These are phyloP conservation scores for Pseudomyrmex concolor DNA, from an alignment of 1,140 invertebrate genomes.

Conservation along the genomic window DNA sequence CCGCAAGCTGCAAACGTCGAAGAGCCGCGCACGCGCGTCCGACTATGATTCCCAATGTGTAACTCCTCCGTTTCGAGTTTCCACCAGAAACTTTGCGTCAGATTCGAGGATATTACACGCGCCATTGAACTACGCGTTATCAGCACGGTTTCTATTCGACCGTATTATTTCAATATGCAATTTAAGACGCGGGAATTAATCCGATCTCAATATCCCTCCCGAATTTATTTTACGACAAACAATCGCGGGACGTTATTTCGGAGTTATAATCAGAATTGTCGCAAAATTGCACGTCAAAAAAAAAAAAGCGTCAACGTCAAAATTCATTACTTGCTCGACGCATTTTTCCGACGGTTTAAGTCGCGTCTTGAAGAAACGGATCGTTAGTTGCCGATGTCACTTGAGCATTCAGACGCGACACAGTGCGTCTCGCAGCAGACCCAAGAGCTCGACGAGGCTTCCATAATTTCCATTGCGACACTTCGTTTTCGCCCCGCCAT, in stretches of 20 bases:
- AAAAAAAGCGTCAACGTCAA: not conserved
- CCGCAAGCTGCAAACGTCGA: constrained; percentile 59
- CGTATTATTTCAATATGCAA: constrained; percentile 46
- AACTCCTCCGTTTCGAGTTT: constrained; percentile 62
- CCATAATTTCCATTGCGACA: constrained; percentile 62
- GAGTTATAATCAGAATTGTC: too few species aligned
- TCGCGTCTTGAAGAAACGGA: constrained; percentile 4
- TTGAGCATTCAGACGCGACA: not conserved
- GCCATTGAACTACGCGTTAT: constrained; percentile 62
- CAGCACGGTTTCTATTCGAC: constrained; percentile 25
- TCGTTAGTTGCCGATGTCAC: constrained; percentile 39
- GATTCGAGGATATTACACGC: constrained; percentile 65
- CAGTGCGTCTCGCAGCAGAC: constrained; percentile 20
- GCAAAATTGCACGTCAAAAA: not conserved
- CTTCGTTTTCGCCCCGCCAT: constrained; percentile 22
- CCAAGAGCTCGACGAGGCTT: not conserved
- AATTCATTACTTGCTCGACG: not conserved
- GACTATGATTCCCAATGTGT: constrained; percentile 60
- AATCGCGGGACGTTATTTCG: not conserved
- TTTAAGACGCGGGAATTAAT: constrained; percentile 33
- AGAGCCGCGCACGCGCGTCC: constrained; percentile 28
- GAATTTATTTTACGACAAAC: not conserved
- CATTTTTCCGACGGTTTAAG: not conserved
- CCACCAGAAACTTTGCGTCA: constrained; percentile 67
- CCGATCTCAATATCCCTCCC: not conserved